A percentile compares a stretch with the other conserved stretches of the same genome.
phyloP scores from a whole-genome alignment of 2,113 vertebrate genomes.

The Mormyrus iriodes region DNA sequence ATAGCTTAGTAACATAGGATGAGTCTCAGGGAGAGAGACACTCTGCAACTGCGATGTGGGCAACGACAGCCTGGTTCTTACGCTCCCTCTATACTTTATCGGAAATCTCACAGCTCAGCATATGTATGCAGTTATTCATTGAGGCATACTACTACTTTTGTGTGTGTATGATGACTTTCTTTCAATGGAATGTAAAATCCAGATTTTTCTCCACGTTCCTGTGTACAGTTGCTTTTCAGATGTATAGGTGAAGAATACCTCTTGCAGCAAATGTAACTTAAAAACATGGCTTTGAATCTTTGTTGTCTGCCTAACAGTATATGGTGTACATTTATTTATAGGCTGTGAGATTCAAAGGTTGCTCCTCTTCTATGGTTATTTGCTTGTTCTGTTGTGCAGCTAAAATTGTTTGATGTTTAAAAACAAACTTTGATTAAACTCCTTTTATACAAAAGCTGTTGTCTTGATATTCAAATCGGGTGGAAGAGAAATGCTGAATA shows the following conservation, averaged over 20 bases:
- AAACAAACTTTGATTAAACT: slow-evolving; percentile 2
- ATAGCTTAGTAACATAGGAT: neutral
- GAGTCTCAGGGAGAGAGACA: neutral
- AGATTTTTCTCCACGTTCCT: neutral
- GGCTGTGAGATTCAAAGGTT: neutral
- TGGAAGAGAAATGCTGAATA: neutral
- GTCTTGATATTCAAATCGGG: neutral
- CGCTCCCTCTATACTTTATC: neutral
- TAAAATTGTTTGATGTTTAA: slow-evolving; percentile 6
- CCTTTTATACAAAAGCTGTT: neutral
- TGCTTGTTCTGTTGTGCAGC: neutral
- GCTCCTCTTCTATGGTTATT: neutral
- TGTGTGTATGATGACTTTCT: neutral
- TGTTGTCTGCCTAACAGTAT: neutral
- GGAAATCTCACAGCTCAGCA: neutral
- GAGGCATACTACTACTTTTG: neutral
- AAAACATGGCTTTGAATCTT: neutral
- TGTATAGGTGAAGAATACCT: neutral
- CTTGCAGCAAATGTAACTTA: neutral
- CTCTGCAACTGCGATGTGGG: neutral
- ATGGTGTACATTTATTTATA: neutral
- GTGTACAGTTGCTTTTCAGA: neutral
- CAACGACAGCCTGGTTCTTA: neutral
- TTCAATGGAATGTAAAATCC: neutral
- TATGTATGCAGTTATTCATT: neutral